Evolutionary conservation across 2,113 vertebrate species (phyloP), one percentile per base, ranked within the genome.

Genomic region (Limanda limanda): DNA sequence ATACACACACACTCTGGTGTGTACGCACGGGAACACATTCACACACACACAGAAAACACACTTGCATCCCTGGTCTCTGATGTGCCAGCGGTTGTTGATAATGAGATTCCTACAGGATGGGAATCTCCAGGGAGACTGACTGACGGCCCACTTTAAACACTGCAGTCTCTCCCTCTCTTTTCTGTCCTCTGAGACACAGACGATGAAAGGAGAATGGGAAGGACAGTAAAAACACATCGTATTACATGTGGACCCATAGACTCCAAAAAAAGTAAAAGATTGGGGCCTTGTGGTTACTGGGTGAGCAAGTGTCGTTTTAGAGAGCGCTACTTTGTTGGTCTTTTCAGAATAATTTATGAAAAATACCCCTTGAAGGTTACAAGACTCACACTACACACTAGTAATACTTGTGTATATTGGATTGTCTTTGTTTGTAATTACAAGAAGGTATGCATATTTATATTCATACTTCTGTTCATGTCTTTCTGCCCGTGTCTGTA

Each of bases 141-240:
- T 92, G 88, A 86, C 89, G 74, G 89, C 87, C 86, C 86, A 87
- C 89, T 93, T 92, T 89, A 92, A 92, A 91, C 90, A 84, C 79
- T 64, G 68, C 83, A 78, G 83, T 83, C 81, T 82, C 86, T 47
- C 71, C 77, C 69, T 84, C 60, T 61, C 52, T 23, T 70, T 78
- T 78, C 70, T 18, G 70, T 89, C 85, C 83, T 72, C 7, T 64
- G 83, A 88, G 86, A 90, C 60, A 2, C 73, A 63, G 68, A 66
- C 31, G 68, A 84, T 78, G 58, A 90, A 89, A 84, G 58, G 51
- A 83, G 60, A 68, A 71, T 40, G 66, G 48, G 61, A 72, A 71
- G 62, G 51, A 86, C 68, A 75, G 72, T 72, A 68, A 88, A 86
- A 78, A 85, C 21, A 76, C 52, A 80, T 3, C 67, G 51, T 74